Evolutionary conservation across 2,888 invertebrate species (phyloP).

Genomic region (Scaeva pyrastri): DNA sequence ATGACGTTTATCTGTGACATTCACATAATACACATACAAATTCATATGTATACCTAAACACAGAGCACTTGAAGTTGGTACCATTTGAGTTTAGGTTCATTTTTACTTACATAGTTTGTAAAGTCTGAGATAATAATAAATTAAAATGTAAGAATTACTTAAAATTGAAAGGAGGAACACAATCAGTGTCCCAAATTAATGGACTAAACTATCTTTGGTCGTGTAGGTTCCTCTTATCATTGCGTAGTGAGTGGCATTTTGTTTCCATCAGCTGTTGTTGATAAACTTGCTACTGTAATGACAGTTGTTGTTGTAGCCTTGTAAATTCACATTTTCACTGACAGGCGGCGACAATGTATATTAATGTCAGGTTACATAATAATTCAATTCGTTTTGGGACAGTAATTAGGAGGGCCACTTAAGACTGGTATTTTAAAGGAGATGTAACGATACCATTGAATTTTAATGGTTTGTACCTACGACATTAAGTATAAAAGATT

Average conservation of each 20-base stretch:
- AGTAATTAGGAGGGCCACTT: constrained; percentile 47
- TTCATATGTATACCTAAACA: neutral
- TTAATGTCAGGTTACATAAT: constrained; percentile 35
- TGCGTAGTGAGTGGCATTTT: constrained; percentile 15
- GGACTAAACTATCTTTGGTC: constrained; percentile 15
- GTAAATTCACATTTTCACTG: constrained; percentile 3
- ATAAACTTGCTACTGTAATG: neutral
- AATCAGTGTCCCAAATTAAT: constrained; percentile 58
- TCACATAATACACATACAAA: constrained; percentile 4
- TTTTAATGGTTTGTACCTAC: neutral
- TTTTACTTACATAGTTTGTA: neutral
- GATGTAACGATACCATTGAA: constrained; percentile 23
- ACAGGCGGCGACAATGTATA: neutral
- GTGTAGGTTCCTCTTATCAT: constrained; percentile 54
- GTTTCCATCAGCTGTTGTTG: neutral
- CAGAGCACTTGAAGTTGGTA: constrained; percentile 5
- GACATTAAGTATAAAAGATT: neutral
- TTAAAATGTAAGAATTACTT: constrained; percentile 16
- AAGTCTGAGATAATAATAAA: constrained; percentile 5
- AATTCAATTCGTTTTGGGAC: constrained; percentile 44
- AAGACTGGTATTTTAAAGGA: neutral
- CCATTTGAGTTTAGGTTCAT: neutral
- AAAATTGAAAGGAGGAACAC: constrained; percentile 27
- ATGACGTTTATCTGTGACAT: constrained; percentile 61
- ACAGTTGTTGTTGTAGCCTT: neutral